These are phyloP conservation scores for Drosophila monieri DNA, from an alignment of 2,888 invertebrate genomes.

Conservation along the genomic window DNA sequence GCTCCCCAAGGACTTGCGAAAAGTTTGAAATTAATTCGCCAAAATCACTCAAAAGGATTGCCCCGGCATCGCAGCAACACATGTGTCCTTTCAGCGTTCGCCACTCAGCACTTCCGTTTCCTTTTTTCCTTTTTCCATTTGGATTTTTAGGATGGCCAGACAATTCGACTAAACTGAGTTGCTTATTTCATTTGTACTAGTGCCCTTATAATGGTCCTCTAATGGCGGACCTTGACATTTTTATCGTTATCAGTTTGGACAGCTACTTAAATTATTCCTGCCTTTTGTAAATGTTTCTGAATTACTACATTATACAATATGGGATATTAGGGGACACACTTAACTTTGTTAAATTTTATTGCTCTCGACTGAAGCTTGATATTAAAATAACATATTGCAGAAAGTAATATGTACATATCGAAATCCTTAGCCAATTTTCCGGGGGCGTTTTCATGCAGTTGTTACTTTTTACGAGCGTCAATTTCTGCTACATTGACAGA, in stretches of 20 bases:
- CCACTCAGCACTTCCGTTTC: conserved; percentile 10
- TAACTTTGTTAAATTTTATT: not conserved
- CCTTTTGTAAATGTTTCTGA: not conserved
- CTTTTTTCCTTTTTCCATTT: conserved; percentile 8
- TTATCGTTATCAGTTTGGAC: conserved; percentile 50
- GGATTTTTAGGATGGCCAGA: conserved; percentile 25
- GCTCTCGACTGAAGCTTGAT: not conserved
- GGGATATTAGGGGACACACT: not conserved
- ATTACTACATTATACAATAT: not conserved
- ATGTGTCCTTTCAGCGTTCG: conserved; percentile 13
- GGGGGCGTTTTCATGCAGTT: conserved; percentile 60
- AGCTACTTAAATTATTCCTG: not conserved
- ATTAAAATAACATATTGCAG: conserved; percentile 20
- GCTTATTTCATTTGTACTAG: conserved; percentile 43
- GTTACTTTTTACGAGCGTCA: conserved; percentile 70
- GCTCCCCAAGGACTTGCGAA: conserved; percentile 30
- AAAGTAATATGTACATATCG: not conserved
- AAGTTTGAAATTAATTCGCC: conserved; percentile 40
- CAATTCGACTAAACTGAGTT: conserved; percentile 50
- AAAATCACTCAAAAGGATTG: conserved; percentile 51
- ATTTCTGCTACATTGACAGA: conserved; percentile 74
- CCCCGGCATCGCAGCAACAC: conserved; percentile 15
- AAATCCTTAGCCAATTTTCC: not conserved
- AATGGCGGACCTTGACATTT: conserved; percentile 43
- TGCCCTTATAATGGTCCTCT: conserved; percentile 36